Base-by-base conservation (phyloP, 1,140 invertebrate genomes). In the Cydia fagiglandana region DNA sequence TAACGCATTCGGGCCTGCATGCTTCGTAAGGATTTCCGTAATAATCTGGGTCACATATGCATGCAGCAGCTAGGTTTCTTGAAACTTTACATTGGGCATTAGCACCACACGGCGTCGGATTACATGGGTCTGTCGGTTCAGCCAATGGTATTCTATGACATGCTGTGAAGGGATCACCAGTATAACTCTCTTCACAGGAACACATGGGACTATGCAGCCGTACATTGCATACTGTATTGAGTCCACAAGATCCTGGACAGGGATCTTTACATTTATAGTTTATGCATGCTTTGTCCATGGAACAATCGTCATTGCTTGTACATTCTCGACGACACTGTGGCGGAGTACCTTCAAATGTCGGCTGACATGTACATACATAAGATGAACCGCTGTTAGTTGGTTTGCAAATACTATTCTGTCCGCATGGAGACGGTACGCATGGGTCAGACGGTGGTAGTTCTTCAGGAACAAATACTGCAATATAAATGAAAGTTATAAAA, bases 171-270 rank as follows among this genome's bases (percentile, higher is more conserved):
- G 87, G 89, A 91, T 94, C 90, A 73, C 88, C 93, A 12, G 86
- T 88, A 68, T 91, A 94, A 56, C 90, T 92, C 80, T 94, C 83
- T 79, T 94, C 93, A 85, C 97, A 97, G 6, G 95, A 92, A 81
- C 97, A 97, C 68, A 95, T 95, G 15, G 96, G 95, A 61, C 95
- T 96, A 83, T 97, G 96, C 84, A 96, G 95, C 68, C 95, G 94
- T 10, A 97, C 96, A 50, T 76, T 91, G 83, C 96, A 97, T 66
- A 94, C 78, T 17, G 96, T 95, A 73, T 94, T 94, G 41, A 94
- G 87, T 53, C 96, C 96, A 81, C 96, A 96, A 2, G 95, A 95
- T 17, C 95, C 95, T 17, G 94, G 94, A 83, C 96, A 97, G 61
- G 96, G 96, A 88, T 97, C 95, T 76, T 91, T 90, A 85, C 96